A percentile compares a stretch with the other conserved stretches of the same genome.
Conservation (phyloP, 2,797 vertebrate species). For the Thalassophryne amazonica region DNA sequence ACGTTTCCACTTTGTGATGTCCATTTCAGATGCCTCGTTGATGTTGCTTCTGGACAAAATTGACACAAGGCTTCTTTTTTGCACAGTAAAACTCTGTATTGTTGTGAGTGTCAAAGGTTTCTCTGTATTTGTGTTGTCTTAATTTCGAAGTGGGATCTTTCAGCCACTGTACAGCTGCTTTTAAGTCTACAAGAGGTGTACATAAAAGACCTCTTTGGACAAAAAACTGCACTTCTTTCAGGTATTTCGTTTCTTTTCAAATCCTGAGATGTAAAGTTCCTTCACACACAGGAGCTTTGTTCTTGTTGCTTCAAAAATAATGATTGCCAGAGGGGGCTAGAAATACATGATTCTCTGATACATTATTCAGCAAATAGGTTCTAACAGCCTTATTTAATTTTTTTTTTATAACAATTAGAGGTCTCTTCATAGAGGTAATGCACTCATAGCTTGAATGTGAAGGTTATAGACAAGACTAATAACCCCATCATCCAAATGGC, state of each 20-base stretch:
- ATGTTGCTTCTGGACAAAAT: too few species aligned
- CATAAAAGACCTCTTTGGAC: too few species aligned
- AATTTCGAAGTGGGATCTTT: too few species aligned
- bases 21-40: too few species aligned
- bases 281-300: slow-evolving; percentile 17
- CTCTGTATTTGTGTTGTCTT: too few species aligned
- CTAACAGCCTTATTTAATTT: slow-evolving; percentile 58
- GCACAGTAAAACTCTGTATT: too few species aligned
- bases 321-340: slow-evolving; percentile 24
- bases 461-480: slow-evolving; percentile 23
- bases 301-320: slow-evolving; percentile 49
- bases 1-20: too few species aligned
- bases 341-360: slow-evolving; percentile 54
- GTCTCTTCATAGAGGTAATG: slow-evolving; percentile 21
- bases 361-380: slow-evolving; percentile 54
- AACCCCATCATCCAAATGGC: slow-evolving; percentile 11
- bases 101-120: too few species aligned
- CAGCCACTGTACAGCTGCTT: too few species aligned
- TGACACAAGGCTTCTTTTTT: too few species aligned
- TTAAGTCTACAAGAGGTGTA: too few species aligned
- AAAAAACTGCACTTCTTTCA: too few species aligned
- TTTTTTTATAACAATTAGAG: slow-evolving; percentile 44
- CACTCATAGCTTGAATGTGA: neutral
- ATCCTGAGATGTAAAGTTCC: slow-evolving; percentile 2
- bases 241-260: neutral